Percentiles rank a stretch among this genome's conserved stretches.
These are phyloP conservation scores for Polyergus mexicanus DNA, from an alignment of 1,140 invertebrate species.

Conservation along the genomic window DNA sequence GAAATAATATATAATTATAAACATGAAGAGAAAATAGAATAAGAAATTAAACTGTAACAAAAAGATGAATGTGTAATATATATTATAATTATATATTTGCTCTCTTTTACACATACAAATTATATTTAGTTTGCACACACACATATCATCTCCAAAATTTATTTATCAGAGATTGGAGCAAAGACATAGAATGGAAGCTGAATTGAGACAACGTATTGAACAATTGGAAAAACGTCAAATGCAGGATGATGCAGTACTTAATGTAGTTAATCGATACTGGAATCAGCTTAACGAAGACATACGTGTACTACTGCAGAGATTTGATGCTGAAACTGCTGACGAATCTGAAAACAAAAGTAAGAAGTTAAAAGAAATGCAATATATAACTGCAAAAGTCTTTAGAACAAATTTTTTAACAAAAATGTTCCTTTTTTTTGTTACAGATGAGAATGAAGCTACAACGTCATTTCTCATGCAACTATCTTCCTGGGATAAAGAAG, in stretches of 20 bases:
- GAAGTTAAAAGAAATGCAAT: conserved; percentile 26
- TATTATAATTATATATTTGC: background rate
- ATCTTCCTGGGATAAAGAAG: conserved; percentile 99
- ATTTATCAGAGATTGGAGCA: conserved; percentile 93
- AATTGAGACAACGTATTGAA: conserved; percentile 96
- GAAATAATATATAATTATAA: background rate
- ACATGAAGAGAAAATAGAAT: background rate
- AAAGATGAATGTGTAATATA: background rate
- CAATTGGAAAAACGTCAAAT: conserved; percentile 98
- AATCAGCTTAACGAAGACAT: conserved; percentile 99
- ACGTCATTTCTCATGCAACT: conserved; percentile 98
- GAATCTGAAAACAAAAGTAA: conserved; percentile 97
- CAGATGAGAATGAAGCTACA: conserved; percentile 98
- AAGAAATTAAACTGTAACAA: background rate
- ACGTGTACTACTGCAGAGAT: conserved; percentile 96
- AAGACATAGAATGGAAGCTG: conserved; percentile 95
- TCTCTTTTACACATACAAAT: conserved; percentile 7
- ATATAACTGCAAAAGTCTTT: background rate
- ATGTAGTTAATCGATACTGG: conserved; percentile 99
- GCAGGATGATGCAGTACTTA: conserved; percentile 98
- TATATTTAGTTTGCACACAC: background rate
- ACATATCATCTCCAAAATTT: background rate
- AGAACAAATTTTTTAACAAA: conserved; percentile 27
- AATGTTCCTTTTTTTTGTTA: conserved; percentile 73
- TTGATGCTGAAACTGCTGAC: conserved; percentile 99